Conservation (phyloP, 2,113 vertebrate genomes). For the Tor tambroides region DNA sequence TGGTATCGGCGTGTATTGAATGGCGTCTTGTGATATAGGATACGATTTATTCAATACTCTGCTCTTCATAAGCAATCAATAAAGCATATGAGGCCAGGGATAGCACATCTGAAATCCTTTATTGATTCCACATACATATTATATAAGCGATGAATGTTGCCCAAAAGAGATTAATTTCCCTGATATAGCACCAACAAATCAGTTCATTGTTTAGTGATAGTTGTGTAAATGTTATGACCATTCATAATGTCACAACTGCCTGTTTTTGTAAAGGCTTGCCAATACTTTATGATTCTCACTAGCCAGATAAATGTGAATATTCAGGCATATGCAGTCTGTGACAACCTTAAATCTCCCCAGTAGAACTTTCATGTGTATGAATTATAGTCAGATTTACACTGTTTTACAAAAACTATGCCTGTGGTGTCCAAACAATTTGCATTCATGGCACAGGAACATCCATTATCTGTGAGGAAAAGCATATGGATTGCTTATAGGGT, state of each 20-base stretch:
- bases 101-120: not conserved
- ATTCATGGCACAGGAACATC: not conserved
- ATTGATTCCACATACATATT: conserved; percentile 19
- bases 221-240: conserved; percentile 28
- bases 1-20: not conserved
- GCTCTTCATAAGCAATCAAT: conserved; percentile 4
- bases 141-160: not conserved
- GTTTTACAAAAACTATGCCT: not conserved
- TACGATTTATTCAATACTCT: conserved; percentile 24
- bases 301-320: not conserved
- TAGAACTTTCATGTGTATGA: not conserved
- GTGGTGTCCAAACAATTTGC: not conserved
- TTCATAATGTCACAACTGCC: not conserved
- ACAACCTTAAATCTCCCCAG: not conserved
- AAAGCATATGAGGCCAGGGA: not conserved
- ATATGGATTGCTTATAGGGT: not conserved
- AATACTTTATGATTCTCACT: not conserved
- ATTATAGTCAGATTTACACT: not conserved
- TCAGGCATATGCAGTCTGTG: not conserved
- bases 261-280: not conserved
- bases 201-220: not conserved
- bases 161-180: not conserved
- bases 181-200: not conserved
- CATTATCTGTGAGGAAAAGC: not conserved
- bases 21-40: not conserved